A percentile compares a stretch with the other conserved stretches of the same genome.
phyloP scores from a whole-genome alignment of 2,888 invertebrate genomes.

The Caenorhabditis sp. region DNA sequence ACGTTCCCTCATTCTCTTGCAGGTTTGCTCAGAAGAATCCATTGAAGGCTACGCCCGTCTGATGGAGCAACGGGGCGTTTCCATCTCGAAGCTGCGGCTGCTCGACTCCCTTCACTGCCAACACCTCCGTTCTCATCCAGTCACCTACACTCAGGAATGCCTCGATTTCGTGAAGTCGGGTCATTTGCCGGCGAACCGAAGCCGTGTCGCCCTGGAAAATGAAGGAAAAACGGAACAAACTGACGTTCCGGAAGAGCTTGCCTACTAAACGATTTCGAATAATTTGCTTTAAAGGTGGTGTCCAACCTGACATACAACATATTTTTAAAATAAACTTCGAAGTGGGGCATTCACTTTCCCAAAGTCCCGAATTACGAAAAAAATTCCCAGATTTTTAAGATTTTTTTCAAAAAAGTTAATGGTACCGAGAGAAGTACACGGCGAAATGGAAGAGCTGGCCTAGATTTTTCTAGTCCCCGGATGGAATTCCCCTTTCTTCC shows the following conservation, averaged over 20 bases:
- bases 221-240: slow-evolving; percentile 2
- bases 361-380: too few species aligned
- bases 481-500: too few species aligned
- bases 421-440: too few species aligned
- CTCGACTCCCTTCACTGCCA: slow-evolving; percentile 87
- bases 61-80: slow-evolving; percentile 48
- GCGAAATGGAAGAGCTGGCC: too few species aligned
- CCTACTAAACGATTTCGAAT: slow-evolving; percentile 25
- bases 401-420: too few species aligned
- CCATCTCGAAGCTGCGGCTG: slow-evolving; percentile 77
- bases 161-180: slow-evolving; percentile 56
- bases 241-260: slow-evolving; percentile 52
- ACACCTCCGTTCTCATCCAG: slow-evolving; percentile 83
- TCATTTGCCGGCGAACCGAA: slow-evolving; percentile 43
- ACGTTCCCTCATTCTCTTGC: slow-evolving; percentile 13
- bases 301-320: too few species aligned
- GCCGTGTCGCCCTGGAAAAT: slow-evolving; percentile 49
- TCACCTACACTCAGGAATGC: slow-evolving; percentile 76
- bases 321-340: too few species aligned
- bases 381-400: too few species aligned
- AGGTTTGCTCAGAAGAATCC: slow-evolving; percentile 66
- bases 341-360: too few species aligned
- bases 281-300: slow-evolving; percentile 25
- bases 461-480: too few species aligned
- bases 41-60: slow-evolving; percentile 57